Evolutionary conservation across 2,113 vertebrate genomes (phyloP), one percentile per base, ranked within the genome.

Genomic region (Gasterosteus aculeatus): DNA sequence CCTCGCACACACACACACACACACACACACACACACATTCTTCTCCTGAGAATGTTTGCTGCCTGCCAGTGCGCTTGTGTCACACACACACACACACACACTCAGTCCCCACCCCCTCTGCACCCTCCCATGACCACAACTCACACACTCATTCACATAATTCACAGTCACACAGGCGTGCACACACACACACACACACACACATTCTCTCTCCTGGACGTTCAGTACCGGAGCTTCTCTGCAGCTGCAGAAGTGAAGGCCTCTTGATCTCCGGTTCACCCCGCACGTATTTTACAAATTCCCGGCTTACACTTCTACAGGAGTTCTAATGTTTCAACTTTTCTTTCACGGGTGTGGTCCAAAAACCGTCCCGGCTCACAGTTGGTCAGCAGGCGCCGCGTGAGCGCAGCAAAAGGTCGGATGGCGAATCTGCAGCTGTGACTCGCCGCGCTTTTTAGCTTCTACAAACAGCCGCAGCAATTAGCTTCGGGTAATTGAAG

Each of bases 121-220:
- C 57, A 68, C n/a, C 39, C 59, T 75, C 58, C 61, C 53, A 33
- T 29, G 67, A 44, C 41, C n/a, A 3, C 49, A 53, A 53, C 49
- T n/a, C 67, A 73, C 83, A 62, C 75, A 46, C 62, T 67, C 88
- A 79, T 78, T 85, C 86, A 87, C 76, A 83, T 82, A 85, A 81
- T 79, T 81, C 77, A 65, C 76, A 77, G 54, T 60, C 83, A 80
- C 85, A 49, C 64, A 72, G 35, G 63, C 39, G n/a, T 44, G 46
- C 22, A 26, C 39, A 51, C 46, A 60, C 58, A 59, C 57, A 51
- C 59, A 74, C 44, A 61, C 51, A 59, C 35, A 70, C 60, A 72
- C 41, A 65, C 54, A 35, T 64, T 39, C 63, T 83, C 39, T 51
- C 18, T 9, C 54, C 60, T 29, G 51, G 75, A 69, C 67, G 66